Evolutionary conservation across 2,113 vertebrate genomes (phyloP).

Genomic region (Oceanodroma tethys): DNA sequence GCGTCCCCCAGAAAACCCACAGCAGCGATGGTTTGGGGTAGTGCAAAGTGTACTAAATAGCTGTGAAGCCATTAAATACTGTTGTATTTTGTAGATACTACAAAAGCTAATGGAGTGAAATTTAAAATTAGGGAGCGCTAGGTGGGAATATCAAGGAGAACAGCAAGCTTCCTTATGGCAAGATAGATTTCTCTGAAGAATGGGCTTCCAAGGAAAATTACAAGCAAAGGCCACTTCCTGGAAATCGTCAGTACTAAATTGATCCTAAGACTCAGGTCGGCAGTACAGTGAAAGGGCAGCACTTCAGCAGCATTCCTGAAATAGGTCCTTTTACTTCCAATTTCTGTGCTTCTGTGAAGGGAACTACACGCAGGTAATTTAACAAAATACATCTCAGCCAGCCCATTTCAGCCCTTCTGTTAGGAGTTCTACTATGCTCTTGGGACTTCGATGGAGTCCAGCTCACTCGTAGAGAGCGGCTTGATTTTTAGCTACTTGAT

Average conservation of each 20-base stretch:
- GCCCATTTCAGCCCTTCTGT: background rate
- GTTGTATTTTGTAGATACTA: background rate
- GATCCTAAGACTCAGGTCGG: background rate
- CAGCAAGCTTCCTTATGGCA: background rate
- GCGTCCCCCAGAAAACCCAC: background rate
- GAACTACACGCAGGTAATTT: background rate
- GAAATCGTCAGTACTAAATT: background rate
- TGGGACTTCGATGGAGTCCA: background rate
- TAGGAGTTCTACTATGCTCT: background rate
- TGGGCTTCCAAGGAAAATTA: background rate
- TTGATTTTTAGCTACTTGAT: background rate
- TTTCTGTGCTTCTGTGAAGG: background rate
- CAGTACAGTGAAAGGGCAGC: background rate
- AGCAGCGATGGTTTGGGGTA: too few species aligned
- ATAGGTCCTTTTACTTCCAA: background rate
- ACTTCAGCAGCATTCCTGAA: background rate
- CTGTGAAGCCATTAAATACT: background rate
- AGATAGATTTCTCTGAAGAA: background rate
- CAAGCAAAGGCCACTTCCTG: background rate
- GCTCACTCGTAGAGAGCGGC: rapidly evolving
- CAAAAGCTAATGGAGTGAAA: background rate
- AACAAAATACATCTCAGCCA: background rate
- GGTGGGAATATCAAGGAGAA: background rate
- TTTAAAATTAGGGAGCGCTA: background rate
- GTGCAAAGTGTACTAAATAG: background rate